Evolutionary conservation across 2,888 invertebrate species (phyloP), one percentile per base, ranked within the genome.

Genomic region (Cabera pusaria): DNA sequence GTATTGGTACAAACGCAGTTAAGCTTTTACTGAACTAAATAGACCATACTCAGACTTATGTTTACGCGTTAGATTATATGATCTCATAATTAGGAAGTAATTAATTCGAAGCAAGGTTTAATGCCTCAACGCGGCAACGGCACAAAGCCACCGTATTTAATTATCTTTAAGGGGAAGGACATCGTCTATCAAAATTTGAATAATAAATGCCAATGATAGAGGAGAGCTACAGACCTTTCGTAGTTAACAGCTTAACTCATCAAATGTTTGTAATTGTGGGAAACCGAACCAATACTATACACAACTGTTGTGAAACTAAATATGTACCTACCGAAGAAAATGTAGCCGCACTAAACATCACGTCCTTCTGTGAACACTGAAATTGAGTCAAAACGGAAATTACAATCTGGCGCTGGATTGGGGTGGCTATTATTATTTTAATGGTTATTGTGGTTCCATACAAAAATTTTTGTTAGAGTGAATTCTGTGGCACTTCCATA

Each of bases 401-500:
- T 36, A 44, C 29, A 29, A 39, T 37, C 27, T 19, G 20, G 29
- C 40, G 39, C 39, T 19, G 22, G 32, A 34, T 31, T 29, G 33
- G n/a, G 21, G 22, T 16, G 12, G 23, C 29, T 25, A 40, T 37
- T 44, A 49, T 41, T 52, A 49, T 42, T 45, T 27, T 40, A 45
- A 52, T 49, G 19, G 29, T 35, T 25, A 39, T 37, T 39, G 31
- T 26, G 18, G 26, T 34, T 41, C 4, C 14, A 41, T 31, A 28
- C 6, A 43, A 26, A 26, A 28, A 26, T 25, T 16, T 21, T 29
- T 33, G 28, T 2, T 37, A 11, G 14, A 37, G 27, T 38, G 33
- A 24, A 44, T 28, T 42, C 38, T 32, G 68, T 67, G 65, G 74
- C 72, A 83, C 79, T 76, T 79, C 64, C 64, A 67, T 63, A 68